phyloP scores from a whole-genome alignment of 2,888 invertebrate species.

The Bugulina stolonifera region DNA sequence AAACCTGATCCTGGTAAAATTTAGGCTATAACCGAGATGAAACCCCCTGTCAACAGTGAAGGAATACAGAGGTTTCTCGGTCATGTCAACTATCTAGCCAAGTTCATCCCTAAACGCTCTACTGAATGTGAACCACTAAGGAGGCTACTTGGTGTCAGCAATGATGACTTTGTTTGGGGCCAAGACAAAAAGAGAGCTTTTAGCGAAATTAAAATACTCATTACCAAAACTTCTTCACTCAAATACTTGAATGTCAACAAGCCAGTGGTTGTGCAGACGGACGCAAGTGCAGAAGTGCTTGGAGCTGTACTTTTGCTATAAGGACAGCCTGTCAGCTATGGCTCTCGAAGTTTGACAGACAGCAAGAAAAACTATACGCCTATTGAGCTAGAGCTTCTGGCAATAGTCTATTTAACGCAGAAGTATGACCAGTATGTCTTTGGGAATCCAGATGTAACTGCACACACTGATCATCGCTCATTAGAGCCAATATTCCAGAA shows the following conservation, averaged over 20 bases:
- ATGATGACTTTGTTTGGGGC: background rate
- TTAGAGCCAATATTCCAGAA: background rate
- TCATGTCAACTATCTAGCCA: background rate
- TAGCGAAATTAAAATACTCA: background rate
- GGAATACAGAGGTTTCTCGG: background rate
- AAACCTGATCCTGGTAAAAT: background rate
- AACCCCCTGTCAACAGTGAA: background rate
- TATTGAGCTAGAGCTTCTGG: background rate
- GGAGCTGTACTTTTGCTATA: background rate
- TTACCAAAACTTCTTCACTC: background rate
- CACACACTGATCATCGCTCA: background rate
- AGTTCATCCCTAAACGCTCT: background rate
- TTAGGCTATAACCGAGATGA: background rate
- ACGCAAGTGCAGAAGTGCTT: background rate
- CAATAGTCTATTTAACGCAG: background rate
- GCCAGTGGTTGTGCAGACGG: background rate
- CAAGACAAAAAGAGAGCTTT: background rate
- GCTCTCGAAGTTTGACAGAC: background rate
- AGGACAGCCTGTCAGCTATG: background rate
- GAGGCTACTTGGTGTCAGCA: background rate
- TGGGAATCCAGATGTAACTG: background rate
- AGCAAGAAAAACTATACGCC: background rate
- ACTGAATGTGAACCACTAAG: background rate
- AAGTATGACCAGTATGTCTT: background rate
- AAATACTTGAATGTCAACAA: background rate